Evolutionary conservation across 2,113 vertebrate genomes (phyloP).

Genomic region (Anser cygnoides): DNA sequence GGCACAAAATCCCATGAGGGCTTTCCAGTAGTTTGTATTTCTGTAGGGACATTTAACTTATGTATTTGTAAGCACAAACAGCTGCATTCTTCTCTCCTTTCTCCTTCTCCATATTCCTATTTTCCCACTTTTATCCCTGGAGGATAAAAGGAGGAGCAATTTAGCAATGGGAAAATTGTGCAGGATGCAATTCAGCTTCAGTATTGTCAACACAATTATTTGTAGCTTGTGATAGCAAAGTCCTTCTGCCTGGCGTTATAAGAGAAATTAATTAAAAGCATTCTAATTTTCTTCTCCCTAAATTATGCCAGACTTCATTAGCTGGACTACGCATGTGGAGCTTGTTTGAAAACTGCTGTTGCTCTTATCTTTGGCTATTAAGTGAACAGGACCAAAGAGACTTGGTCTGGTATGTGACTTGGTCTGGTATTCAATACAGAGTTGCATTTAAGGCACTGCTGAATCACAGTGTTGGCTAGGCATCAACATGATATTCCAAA

Average conservation of each 20-base stretch:
- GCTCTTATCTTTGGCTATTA: background rate
- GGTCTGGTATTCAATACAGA: background rate
- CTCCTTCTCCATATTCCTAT: background rate
- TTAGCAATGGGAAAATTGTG: background rate
- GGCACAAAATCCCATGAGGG: background rate
- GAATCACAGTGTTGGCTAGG: background rate
- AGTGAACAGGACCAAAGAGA: background rate
- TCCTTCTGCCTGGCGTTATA: background rate
- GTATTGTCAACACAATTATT: background rate
- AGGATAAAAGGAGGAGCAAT: slow-evolving; percentile 2
- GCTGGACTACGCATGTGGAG: background rate
- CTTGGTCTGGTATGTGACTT: background rate
- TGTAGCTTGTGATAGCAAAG: background rate
- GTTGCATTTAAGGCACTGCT: background rate
- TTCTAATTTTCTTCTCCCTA: background rate
- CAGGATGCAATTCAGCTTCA: background rate
- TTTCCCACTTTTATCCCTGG: slow-evolving; percentile 18
- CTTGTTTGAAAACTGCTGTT: slow-evolving; percentile 20
- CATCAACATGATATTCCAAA: background rate
- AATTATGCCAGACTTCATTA: background rate
- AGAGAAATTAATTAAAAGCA: slow-evolving; percentile 13
- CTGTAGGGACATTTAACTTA: slow-evolving; percentile 8
- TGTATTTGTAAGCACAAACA: slow-evolving; percentile 18
- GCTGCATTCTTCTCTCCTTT: background rate
- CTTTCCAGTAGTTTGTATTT: background rate